Conservation (phyloP, 2,888 invertebrate genomes). For the Gryllus longicercus region DNA sequence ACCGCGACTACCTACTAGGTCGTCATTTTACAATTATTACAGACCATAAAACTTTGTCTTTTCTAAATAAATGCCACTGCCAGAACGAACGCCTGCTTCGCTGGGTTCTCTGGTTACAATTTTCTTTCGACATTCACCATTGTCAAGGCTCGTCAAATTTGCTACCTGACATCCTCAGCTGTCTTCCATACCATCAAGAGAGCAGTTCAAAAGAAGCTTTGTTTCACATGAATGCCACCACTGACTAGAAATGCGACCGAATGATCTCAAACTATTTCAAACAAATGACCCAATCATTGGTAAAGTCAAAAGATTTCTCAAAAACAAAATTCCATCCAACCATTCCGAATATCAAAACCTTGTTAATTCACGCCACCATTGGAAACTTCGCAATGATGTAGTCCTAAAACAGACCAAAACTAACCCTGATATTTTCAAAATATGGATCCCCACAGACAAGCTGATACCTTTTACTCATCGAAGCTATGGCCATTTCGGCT, state of each 20-base stretch:
- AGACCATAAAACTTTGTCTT: neutral
- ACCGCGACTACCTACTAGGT: neutral
- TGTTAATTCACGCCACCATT: neutral
- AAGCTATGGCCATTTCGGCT: neutral
- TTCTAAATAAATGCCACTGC: neutral
- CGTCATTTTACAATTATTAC: neutral
- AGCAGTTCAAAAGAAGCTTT: neutral
- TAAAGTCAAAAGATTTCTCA: neutral
- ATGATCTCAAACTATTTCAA: too few species aligned
- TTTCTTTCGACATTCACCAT: neutral
- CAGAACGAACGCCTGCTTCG: neutral
- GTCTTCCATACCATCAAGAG: neutral
- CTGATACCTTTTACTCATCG: neutral
- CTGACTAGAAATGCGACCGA: too few species aligned
- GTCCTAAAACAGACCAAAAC: neutral
- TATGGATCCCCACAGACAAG: neutral
- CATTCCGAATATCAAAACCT: neutral
- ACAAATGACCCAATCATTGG: too few species aligned
- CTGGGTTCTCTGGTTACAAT: neutral
- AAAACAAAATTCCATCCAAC: neutral
- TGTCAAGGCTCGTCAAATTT: neutral
- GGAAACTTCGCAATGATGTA: neutral
- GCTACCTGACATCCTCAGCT: neutral
- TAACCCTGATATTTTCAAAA: neutral
- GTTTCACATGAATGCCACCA: neutral